Evolutionary conservation across 2,888 invertebrate species (phyloP).

Genomic region (Pterostichus madidus): DNA sequence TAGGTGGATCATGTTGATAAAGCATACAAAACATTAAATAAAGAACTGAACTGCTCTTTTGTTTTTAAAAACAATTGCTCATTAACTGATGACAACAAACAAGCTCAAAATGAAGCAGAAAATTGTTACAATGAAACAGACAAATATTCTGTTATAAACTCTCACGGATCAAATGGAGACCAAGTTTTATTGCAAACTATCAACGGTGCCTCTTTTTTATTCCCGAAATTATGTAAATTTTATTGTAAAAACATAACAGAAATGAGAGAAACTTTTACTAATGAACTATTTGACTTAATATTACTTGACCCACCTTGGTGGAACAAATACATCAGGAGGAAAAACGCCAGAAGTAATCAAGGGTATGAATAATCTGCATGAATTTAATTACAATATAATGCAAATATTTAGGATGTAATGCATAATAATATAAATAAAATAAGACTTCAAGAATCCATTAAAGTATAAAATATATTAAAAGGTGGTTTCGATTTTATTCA

Average conservation of each 20-base stretch:
- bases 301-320: slow-evolving; percentile 97
- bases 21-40: slow-evolving; percentile 70
- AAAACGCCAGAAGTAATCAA: slow-evolving; percentile 82
- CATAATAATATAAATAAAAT: no score
- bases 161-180: slow-evolving; percentile 81
- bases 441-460: no score
- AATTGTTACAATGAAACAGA: slow-evolving; percentile 76
- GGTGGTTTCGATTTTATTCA: no score
- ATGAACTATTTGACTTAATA: slow-evolving; percentile 86
- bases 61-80: slow-evolving; percentile 70
- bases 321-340: slow-evolving; percentile 94
- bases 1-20: slow-evolving; percentile 73
- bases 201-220: slow-evolving; percentile 79
- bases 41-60: slow-evolving; percentile 70
- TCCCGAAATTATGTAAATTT: slow-evolving; percentile 85
- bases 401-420: no score
- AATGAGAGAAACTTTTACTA: slow-evolving; percentile 77
- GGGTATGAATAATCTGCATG: slow-evolving; percentile 77
- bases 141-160: slow-evolving; percentile 71
- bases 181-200: slow-evolving; percentile 78
- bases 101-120: slow-evolving; percentile 74
- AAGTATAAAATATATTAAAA: no score
- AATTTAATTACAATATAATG: no score
- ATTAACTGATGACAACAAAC: slow-evolving; percentile 72
- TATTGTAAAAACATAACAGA: slow-evolving; percentile 84